Conservation (phyloP, 2,797 vertebrate genomes). For the Erethizon dorsatum region DNA sequence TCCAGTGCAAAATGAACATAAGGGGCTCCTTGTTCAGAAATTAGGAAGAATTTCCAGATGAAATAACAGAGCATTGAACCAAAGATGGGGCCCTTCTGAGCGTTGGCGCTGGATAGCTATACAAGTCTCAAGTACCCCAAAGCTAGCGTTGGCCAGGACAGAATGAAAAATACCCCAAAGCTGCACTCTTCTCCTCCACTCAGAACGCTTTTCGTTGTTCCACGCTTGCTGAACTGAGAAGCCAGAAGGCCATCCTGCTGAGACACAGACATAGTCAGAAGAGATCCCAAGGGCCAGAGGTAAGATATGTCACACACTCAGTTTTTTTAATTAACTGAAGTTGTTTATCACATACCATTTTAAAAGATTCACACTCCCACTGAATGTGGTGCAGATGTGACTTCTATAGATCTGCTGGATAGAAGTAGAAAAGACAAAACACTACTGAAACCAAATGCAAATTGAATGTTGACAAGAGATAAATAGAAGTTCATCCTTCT, state of each 20-base stretch:
- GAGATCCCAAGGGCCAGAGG: not conserved
- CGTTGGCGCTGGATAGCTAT: fast-evolving
- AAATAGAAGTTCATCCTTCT: not conserved
- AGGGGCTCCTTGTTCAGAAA: not conserved
- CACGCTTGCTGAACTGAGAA: not conserved
- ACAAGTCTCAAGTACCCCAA: not conserved
- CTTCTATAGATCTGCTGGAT: not conserved
- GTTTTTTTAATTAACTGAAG: not conserved
- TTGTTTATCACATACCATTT: not conserved
- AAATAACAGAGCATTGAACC: not conserved
- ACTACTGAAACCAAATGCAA: not conserved
- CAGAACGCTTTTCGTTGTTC: not conserved
- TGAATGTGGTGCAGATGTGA: not conserved
- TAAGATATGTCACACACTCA: not conserved
- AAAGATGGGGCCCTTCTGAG: not conserved
- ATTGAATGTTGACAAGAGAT: not conserved
- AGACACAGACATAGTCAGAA: not conserved
- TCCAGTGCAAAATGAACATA: not conserved
- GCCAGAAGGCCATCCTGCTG: not conserved
- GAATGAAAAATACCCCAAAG: not conserved
- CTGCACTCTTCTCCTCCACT: not conserved
- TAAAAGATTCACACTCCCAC: not conserved
- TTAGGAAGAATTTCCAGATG: not conserved
- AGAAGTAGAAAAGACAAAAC: conserved; percentile 5
- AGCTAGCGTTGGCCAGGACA: not conserved